Base-by-base conservation (phyloP, 2,113 vertebrate genomes). In the Balaeniceps rex region DNA sequence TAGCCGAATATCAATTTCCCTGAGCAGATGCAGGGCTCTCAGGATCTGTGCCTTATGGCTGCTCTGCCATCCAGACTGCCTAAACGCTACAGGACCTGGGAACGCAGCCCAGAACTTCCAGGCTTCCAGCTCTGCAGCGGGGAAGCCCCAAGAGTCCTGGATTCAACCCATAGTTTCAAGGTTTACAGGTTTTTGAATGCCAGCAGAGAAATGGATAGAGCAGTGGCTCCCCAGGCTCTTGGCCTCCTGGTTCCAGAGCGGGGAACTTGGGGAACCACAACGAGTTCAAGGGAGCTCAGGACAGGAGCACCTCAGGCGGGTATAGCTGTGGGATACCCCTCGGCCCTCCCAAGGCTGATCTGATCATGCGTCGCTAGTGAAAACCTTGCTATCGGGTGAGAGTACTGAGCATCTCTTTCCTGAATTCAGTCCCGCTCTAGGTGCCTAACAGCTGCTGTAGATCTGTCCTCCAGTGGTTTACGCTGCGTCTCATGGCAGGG, bases 11-110 rank as follows among this genome's bases (percentile, higher is more conserved):
- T 5, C 68, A 29, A 4, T 91, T 94, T 95, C 19, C 60, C 72
- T 8, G 71, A 94, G 90, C 94, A 95, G 85, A 88, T 90, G 91
- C 76, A 57, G 74, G 38, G 70, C 75, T 84, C 57, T 64, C 70
- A 38, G 86, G 68, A 88, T 72, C 83, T 29, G 12, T 94, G 83
- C 86, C 54, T 88, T 31, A 12, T 64, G 85, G 82, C 80, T 71
- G 51, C 24, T 81, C 42, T 87, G 61, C 42, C 14, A 13, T 85
- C 47, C 90, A 79, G 85, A 11, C 88, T 66, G 87, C 55, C 28
- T 38, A 23, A 58, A 40, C 4, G 2, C 57, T 51, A 2, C 71
- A 71, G 91, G 58, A 68, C 79, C 44, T 90, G 95, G 94, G 90
- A 95, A 49, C 36, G 24, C 54, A 60, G 85, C 90, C 96, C 90